Base-by-base conservation (phyloP, 2,888 invertebrate species). In the Sinohyriopsis cumingii region DNA sequence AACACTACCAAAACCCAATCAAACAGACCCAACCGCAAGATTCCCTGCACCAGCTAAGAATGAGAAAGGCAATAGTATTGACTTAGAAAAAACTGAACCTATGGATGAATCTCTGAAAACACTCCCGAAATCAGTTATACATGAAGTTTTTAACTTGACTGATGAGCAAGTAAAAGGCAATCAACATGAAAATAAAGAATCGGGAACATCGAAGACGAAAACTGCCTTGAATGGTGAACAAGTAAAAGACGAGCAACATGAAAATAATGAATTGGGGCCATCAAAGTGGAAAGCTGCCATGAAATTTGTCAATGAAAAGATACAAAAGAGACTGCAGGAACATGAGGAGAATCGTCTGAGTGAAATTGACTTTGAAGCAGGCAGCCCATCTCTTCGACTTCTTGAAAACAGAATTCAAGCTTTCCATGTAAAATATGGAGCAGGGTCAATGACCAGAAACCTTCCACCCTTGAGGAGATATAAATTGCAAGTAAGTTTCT, bases 401-500 rank as follows among this genome's bases (percentile, higher is more conserved):
- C 77, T 88, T 18, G 88, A 88, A 71, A 78, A 80, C 64, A 76
- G 86, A 28, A 79, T 87, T 63, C 77, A 80, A 63, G 80, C 82
- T 12, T 87, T 87, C 73, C 82, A 83, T 67, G 67, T 82, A 19
- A 82, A 82, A 66, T 80, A 84, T 69, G 81, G 80, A 22, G 76
- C 76, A 59, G 77, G 77, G 18, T 68, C 77, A 64, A 80, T 76
- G 55, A 73, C 75, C 22, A 73, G 78, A 60, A 82, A 81, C 56
- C 78, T 87, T n/a, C 85, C 86, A 20, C 83, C 84, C 62, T 74
- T 87, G 20, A 80, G 80, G 25, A 68, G 87, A 56, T 87, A 80
- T 66, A 79, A 79, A 61, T 68, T 79, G 0, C 82, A 85, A 54
- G 75, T 77, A 66, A 77, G 76, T 65, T 53, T 67, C 53, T 59